phyloP scores from a whole-genome alignment of 1,140 invertebrate genomes.

The Aphelenchoides besseyi region DNA sequence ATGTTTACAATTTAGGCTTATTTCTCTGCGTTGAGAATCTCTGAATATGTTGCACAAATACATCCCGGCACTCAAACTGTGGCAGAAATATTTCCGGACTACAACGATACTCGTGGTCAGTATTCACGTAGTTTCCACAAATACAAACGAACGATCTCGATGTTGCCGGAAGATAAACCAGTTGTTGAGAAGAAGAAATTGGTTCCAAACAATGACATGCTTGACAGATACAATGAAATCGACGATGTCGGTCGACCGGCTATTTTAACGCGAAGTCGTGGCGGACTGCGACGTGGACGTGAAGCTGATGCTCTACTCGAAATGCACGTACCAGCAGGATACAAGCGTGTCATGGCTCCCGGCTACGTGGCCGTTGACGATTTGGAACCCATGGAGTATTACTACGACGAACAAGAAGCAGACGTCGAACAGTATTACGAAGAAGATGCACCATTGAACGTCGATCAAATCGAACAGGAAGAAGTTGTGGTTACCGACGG shows the following conservation, averaged over 20 bases:
- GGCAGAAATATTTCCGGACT: conserved; percentile 5
- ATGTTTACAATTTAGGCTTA: conserved; percentile 9
- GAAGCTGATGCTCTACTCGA: conserved; percentile 17
- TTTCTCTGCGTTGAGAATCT: conserved; percentile 8
- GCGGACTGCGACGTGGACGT: conserved; percentile 4
- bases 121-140: conserved; percentile 23
- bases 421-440: background rate
- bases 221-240: background rate
- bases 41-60: background rate
- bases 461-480: conserved; percentile 20
- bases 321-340: conserved; percentile 1
- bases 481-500: conserved; percentile 8
- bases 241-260: background rate
- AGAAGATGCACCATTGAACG: background rate
- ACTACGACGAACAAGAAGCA: background rate
- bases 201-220: background rate
- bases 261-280: background rate
- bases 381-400: background rate
- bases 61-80: background rate
- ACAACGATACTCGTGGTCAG: conserved; percentile 9
- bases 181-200: conserved; percentile 11
- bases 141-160: conserved; percentile 11
- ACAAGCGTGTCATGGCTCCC: conserved; percentile 17
- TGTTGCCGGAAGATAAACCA: background rate
- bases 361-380: conserved; percentile 19